phyloP scores from a whole-genome alignment of 2,888 invertebrate genomes.

The Stratiomys singularior region DNA sequence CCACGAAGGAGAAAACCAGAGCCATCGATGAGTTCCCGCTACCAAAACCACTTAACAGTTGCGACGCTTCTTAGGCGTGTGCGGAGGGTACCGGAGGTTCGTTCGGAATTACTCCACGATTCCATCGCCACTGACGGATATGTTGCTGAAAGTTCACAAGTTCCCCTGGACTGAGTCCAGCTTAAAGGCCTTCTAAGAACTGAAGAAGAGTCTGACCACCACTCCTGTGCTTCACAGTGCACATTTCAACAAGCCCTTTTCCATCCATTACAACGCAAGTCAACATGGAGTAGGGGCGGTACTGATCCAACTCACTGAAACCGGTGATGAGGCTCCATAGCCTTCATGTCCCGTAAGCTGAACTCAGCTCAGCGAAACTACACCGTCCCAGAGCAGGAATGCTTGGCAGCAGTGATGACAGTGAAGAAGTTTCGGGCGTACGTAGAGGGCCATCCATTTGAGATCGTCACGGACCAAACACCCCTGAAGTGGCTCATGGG shows the following conservation, averaged over 20 bases:
- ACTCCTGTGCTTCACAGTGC: slow-evolving; percentile 11
- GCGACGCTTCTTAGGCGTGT: background rate
- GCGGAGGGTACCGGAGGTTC: slow-evolving; percentile 28
- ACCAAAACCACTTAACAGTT: too few relatives aligned
- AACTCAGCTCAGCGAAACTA: slow-evolving; percentile 41
- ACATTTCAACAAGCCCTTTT: slow-evolving; percentile 4
- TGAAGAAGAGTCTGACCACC: background rate
- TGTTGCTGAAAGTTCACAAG: background rate
- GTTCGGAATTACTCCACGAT: background rate
- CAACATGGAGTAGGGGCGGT: slow-evolving; percentile 41
- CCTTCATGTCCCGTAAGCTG: slow-evolving; percentile 22
- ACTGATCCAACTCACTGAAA: background rate
- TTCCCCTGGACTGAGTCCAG: background rate
- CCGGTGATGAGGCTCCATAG: background rate
- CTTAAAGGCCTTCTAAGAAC: background rate
- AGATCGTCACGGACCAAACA: slow-evolving; percentile 38
- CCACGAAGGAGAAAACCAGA: too few relatives aligned
- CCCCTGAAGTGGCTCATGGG: slow-evolving; percentile 21
- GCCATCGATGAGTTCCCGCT: too few relatives aligned
- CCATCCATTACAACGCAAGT: slow-evolving; percentile 22
- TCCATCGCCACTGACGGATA: slow-evolving; percentile 5
- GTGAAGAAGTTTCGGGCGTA: slow-evolving; percentile 51
- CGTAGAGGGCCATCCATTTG: slow-evolving; percentile 47
- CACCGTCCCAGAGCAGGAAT: slow-evolving; percentile 50
- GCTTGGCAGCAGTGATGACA: slow-evolving; percentile 48